Evolutionary conservation across 1,140 invertebrate species (phyloP).

Genomic region (Muscidifurax raptorellus): DNA sequence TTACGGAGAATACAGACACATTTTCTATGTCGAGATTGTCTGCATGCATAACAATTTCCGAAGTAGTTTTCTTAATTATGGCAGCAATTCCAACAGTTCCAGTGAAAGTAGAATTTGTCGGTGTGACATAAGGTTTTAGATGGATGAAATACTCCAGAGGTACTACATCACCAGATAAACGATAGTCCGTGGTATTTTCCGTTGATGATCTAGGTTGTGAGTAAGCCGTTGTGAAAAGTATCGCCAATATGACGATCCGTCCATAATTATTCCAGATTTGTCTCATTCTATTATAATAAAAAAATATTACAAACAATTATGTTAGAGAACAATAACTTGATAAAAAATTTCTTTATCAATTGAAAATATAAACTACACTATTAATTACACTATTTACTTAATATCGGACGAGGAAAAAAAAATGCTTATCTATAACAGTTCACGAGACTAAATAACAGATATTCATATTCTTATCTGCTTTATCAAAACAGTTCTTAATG

Average conservation of each 20-base stretch:
- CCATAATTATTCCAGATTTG: neutral
- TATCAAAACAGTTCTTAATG: no score
- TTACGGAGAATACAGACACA: neutral
- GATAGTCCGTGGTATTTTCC: neutral
- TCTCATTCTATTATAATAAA: neutral
- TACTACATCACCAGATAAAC: neutral
- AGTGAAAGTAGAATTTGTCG: constrained; percentile 2
- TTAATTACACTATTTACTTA: no score
- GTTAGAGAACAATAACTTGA: no score
- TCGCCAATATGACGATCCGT: neutral
- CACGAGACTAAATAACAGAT: no score
- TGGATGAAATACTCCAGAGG: constrained; percentile 3
- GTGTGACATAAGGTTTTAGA: neutral
- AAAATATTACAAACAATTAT: no score
- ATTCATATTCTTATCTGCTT: no score
- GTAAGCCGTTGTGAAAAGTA: neutral
- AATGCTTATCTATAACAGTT: no score
- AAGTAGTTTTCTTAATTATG: constrained; percentile 79
- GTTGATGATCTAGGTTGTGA: neutral
- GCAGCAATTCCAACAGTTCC: neutral
- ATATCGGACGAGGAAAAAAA: no score
- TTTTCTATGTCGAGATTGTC: constrained; percentile 65
- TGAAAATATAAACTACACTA: no score
- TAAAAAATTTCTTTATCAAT: no score
- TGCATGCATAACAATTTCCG: constrained; percentile 86